Evolutionary conservation across 2,888 invertebrate genomes (phyloP), one percentile per base, ranked within the genome.

Genomic region (Pomacea canaliculata): DNA sequence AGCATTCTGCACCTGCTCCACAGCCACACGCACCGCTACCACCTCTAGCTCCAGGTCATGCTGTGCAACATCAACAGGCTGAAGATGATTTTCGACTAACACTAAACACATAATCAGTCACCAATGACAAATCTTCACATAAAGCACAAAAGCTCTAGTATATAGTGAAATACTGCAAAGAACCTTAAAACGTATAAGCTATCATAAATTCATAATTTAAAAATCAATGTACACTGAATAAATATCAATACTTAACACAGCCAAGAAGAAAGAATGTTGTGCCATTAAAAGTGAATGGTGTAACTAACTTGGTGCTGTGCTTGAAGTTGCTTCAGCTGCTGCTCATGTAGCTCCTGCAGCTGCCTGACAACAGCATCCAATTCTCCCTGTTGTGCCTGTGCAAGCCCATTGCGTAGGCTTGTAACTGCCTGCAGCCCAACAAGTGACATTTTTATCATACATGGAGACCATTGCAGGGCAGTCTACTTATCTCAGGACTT

Each of bases 1-100:
- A 66, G 84, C 83, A 27, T 71, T 79, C 77, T 88, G 84, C 46
- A 87, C 84, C 79, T 87, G 86, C 73, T 87, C 86, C 74, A 87
- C 77, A 12, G 87, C 85, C 60, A 84, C 72, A 68, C 83, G 77
- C 83, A 86, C 84, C 9, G 86, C 86, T 68, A 85, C 82, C 62
- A 88, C 81, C 79, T 87, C 86, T 49, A 83, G 81, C 49, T 85
- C 83, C 23, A 86, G 71, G 49, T 87, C 87, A 73, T 84, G 83
- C 88, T 88, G 76, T n/a, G 37, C 13, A 49, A 71, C 10, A 37
- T 71, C 13, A 48, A 68, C 12, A 68, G 51, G 16, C 51, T 13
- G 16, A 56, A 7, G 51, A 16, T 56, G 51, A 16, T 13, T 16
- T 10, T 16, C 2, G 7, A 56, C 51, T 56, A 56, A 56, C 10